Conservation (phyloP, 2,888 invertebrate species). For the Tricholauxania praeusta region DNA sequence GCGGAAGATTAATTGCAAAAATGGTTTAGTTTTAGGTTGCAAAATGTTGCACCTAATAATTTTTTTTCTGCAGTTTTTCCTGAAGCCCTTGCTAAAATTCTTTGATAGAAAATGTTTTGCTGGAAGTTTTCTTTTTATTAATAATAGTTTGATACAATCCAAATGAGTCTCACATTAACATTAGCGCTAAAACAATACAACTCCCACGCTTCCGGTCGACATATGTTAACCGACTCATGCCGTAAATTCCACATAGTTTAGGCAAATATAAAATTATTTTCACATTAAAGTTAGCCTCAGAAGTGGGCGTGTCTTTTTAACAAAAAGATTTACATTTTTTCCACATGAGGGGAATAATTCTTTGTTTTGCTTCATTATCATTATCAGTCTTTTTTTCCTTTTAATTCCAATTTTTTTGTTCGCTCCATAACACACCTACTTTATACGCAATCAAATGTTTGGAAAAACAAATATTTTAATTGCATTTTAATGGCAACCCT, state of each 20-base stretch:
- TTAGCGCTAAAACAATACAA: no score
- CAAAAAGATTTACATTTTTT: slow-evolving; percentile 34
- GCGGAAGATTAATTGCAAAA: no score
- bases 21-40: no score
- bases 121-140: no score
- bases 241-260: background rate
- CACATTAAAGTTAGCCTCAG: slow-evolving; percentile 31
- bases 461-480: slow-evolving; percentile 39
- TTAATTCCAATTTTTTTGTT: slow-evolving; percentile 8
- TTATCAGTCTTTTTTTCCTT: no score
- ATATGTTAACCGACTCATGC: background rate
- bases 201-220: slow-evolving; percentile 28
- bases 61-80: no score
- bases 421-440: background rate
- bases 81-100: no score
- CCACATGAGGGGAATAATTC: slow-evolving; percentile 21
- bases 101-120: no score
- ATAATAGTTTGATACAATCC: no score
- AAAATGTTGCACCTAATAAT: no score
- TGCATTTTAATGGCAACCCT: slow-evolving; percentile 38
- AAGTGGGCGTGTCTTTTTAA: slow-evolving; percentile 32
- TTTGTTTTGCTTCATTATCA: background rate
- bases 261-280: slow-evolving; percentile 27
- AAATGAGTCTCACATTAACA: no score
- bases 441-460: slow-evolving; percentile 29